Evolutionary conservation across 2,888 invertebrate genomes (phyloP).

Genomic region (Allygus modestus): DNA sequence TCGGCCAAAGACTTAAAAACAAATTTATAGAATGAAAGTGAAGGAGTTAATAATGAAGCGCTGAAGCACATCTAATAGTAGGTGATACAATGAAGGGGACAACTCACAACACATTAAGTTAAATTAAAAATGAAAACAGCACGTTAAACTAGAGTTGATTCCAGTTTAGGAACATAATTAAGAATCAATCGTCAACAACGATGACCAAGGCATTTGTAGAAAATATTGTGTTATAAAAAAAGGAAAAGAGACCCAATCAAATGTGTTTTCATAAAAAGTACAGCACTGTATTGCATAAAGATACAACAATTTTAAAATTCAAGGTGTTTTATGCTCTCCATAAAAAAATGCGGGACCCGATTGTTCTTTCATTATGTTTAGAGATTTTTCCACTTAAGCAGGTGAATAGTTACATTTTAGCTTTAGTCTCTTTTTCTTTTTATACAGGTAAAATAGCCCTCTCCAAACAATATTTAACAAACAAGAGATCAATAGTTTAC

Average conservation of each 20-base stretch:
- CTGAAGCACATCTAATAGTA: background rate
- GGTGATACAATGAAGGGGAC: background rate
- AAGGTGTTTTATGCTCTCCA: background rate
- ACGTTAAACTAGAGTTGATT: background rate
- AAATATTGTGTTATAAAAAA: background rate
- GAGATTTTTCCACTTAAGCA: background rate
- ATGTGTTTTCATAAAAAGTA: background rate
- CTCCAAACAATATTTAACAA: background rate
- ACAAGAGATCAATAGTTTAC: conserved; percentile 3
- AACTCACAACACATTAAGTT: background rate
- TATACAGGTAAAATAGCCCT: background rate
- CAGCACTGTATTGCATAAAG: background rate
- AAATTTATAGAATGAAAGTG: background rate
- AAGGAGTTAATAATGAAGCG: background rate
- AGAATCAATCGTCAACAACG: background rate
- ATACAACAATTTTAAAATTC: background rate
- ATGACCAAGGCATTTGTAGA: background rate
- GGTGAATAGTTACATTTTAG: background rate
- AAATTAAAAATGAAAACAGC: background rate
- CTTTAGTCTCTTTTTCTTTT: background rate
- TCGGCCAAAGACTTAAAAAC: no score
- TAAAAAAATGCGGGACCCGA: background rate
- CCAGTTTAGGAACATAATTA: background rate
- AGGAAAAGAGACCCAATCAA: background rate
- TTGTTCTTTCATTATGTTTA: background rate